Conservation (phyloP, 92 coral and sea anemone species). For the Siderastrea siderea region DNA sequence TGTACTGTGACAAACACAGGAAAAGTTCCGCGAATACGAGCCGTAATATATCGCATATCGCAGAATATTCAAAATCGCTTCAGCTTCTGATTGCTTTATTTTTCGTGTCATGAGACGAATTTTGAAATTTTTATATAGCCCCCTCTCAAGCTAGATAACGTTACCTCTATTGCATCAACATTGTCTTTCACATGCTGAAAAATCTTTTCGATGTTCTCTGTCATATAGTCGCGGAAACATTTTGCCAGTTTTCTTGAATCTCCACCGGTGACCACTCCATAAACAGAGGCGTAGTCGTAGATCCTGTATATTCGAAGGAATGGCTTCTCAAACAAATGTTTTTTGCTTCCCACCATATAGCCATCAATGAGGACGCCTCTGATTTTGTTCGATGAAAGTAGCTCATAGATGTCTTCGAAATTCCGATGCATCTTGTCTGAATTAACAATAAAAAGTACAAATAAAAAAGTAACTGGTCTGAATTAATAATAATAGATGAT, state of each 20-base stretch:
- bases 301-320: slow-evolving; percentile 68
- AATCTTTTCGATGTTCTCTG: slow-evolving; percentile 59
- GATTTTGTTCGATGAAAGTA: slow-evolving; percentile 58
- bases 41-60: no score
- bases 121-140: no score
- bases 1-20: no score
- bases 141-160: neutral
- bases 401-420: slow-evolving; percentile 79
- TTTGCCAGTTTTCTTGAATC: slow-evolving; percentile 74
- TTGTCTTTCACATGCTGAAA: slow-evolving; percentile 50
- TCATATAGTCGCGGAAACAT: slow-evolving; percentile 68
- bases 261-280: slow-evolving; percentile 76
- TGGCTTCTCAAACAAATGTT: slow-evolving; percentile 74
- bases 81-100: no score
- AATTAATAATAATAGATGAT: no score
- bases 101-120: no score
- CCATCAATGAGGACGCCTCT: slow-evolving; percentile 82
- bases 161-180: slow-evolving; percentile 69
- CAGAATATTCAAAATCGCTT: no score
- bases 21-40: no score
- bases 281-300: slow-evolving; percentile 72
- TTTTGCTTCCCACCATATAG: slow-evolving; percentile 77
- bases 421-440: slow-evolving; percentile 28
- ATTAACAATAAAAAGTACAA: neutral
- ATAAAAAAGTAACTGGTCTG: no score